Evolutionary conservation across 2,113 vertebrate species (phyloP).

Genomic region (Larimichthys crocea): DNA sequence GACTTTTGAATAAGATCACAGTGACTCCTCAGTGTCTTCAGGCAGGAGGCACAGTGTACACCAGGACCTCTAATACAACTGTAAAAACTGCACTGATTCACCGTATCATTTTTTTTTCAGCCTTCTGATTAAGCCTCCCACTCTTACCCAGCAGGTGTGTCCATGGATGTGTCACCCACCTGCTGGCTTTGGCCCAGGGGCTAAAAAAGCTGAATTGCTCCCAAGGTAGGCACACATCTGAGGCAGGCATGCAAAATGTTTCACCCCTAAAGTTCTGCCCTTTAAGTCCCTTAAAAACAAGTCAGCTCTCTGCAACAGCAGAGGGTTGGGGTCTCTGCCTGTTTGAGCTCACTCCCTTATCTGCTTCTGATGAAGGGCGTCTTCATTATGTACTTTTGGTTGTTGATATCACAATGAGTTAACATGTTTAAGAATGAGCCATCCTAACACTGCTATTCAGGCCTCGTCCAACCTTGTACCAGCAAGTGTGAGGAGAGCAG

Average conservation of each 20-base stretch:
- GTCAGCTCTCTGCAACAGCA: slow-evolving; percentile 14
- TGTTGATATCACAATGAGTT: too few relatives aligned
- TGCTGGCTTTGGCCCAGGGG: slow-evolving; percentile 48
- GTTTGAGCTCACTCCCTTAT: slow-evolving; percentile 29
- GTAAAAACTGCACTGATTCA: slow-evolving; percentile 53
- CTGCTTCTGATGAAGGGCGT: neutral
- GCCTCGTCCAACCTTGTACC: slow-evolving; percentile 17
- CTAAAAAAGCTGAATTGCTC: slow-evolving; percentile 36
- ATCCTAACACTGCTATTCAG: slow-evolving; percentile 1
- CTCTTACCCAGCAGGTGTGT: slow-evolving; percentile 56
- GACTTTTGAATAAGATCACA: slow-evolving; percentile 35
- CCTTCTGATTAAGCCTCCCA: slow-evolving; percentile 56
- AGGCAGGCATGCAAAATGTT: slow-evolving; percentile 40
- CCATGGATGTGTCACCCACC: slow-evolving; percentile 51
- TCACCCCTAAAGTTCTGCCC: slow-evolving; percentile 11
- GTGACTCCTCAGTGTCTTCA: slow-evolving; percentile 37
- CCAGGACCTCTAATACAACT: slow-evolving; percentile 22
- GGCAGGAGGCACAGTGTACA: slow-evolving; percentile 29
- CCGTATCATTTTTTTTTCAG: slow-evolving; percentile 24
- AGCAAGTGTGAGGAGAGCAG: slow-evolving; percentile 25
- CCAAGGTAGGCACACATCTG: slow-evolving; percentile 20
- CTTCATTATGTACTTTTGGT: too few relatives aligned
- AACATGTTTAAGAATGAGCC: too few relatives aligned
- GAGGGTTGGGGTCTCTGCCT: slow-evolving; percentile 3
- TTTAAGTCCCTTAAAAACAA: slow-evolving; percentile 45